These are phyloP conservation scores for Raillietiella orientalis DNA, from an alignment of 2,888 invertebrate species.

Conservation along the genomic window DNA sequence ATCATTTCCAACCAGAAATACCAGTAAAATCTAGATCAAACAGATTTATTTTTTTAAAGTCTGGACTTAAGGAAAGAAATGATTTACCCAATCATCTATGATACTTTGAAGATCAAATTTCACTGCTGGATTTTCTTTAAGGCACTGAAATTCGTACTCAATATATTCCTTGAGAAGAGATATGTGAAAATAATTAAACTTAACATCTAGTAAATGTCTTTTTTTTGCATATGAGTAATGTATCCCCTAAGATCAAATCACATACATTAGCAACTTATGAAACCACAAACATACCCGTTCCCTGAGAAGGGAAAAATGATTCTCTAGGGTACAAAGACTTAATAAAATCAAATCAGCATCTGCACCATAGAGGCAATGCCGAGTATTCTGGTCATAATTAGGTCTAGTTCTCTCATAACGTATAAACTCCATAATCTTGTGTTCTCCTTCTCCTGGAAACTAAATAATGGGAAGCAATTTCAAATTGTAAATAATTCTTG, in stretches of 20 bases:
- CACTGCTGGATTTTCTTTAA: slow-evolving; percentile 34
- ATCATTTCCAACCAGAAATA: slow-evolving; percentile 87
- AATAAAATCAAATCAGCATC: slow-evolving; percentile 96
- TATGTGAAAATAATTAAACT: slow-evolving; percentile 69
- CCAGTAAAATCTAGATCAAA: slow-evolving; percentile 36
- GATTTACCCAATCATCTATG: slow-evolving; percentile 68
- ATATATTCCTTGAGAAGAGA: slow-evolving; percentile 27
- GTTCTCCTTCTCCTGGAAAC: slow-evolving; percentile 86
- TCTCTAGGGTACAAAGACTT: slow-evolving; percentile 78
- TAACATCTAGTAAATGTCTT: slow-evolving; percentile 35
- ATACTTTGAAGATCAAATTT: slow-evolving; percentile 54
- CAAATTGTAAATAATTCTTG: slow-evolving; percentile 5
- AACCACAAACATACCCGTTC: slow-evolving; percentile 51
- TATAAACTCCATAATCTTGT: slow-evolving; percentile 90
- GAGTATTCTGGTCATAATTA: slow-evolving; percentile 54
- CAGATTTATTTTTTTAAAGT: slow-evolving; percentile 1
- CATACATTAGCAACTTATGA: background rate
- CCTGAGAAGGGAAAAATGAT: slow-evolving; percentile 67
- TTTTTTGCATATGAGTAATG: slow-evolving; percentile 5
- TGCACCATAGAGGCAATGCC: slow-evolving; percentile 84
- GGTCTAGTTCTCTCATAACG: slow-evolving; percentile 41
- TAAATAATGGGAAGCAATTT: slow-evolving; percentile 10
- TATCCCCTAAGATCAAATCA: slow-evolving; percentile 1
- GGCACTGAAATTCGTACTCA: slow-evolving; percentile 8
- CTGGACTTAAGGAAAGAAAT: slow-evolving; percentile 2